These are phyloP conservation scores for Microtus montanus DNA, from an alignment of 2,113 vertebrate genomes.

Conservation along the genomic window DNA sequence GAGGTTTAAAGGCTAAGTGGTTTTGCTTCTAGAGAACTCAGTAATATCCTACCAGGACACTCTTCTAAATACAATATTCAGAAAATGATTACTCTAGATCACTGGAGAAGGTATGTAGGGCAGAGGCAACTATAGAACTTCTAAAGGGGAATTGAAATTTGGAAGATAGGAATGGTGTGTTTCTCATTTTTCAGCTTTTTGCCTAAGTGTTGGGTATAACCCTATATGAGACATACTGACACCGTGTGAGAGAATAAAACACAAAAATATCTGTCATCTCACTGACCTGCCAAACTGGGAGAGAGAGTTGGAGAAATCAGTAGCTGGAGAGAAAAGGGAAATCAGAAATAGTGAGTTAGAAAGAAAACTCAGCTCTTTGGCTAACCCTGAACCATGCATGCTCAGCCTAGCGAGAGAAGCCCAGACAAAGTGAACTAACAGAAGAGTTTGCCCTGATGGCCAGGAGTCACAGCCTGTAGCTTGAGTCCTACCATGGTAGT, in stretches of 20 bases:
- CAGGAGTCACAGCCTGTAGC: not conserved
- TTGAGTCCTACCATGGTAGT: not conserved
- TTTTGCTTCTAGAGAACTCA: conserved; percentile 17
- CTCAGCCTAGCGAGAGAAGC: not conserved
- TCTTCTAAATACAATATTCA: not conserved
- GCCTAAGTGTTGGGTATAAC: not conserved
- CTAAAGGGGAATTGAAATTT: not conserved
- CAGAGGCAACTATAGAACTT: not conserved
- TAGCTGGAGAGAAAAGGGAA: not conserved
- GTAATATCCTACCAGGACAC: not conserved
- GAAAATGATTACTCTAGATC: not conserved
- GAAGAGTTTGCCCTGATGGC: not conserved
- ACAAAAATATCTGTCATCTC: not conserved
- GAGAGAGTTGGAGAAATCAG: not conserved
- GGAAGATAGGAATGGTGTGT: not conserved
- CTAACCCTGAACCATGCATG: not conserved
- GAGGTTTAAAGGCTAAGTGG: not conserved
- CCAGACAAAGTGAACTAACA: not conserved
- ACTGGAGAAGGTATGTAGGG: not conserved
- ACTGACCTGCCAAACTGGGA: not conserved
- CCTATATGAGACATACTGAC: not conserved
- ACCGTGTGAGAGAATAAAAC: not conserved
- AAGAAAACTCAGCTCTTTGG: not conserved
- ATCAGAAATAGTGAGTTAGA: not conserved
- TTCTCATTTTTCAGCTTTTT: conserved; percentile 29